Evolutionary conservation across 2,113 vertebrate genomes (phyloP).

Genomic region (Hippocampus mohnikei): DNA sequence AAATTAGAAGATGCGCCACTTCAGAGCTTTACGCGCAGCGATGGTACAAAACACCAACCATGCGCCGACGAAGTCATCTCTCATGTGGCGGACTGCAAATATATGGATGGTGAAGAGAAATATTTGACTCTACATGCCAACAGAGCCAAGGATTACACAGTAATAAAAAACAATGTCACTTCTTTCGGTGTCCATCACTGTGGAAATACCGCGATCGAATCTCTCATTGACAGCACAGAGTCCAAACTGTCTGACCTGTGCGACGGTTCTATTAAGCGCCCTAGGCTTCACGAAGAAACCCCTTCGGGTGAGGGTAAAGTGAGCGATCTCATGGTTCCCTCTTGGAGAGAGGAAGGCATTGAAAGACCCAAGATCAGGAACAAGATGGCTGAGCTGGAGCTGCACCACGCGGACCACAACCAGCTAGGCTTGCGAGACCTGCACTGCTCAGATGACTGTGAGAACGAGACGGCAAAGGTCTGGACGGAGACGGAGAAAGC

Average conservation of each 20-base stretch:
- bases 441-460: constrained; percentile 46
- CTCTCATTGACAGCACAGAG: constrained; percentile 38
- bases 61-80: constrained; percentile 54
- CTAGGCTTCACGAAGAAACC: constrained; percentile 1
- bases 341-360: constrained; percentile 37
- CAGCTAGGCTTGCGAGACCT: constrained; percentile 70
- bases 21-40: constrained; percentile 37
- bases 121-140: constrained; percentile 34
- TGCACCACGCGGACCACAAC: constrained; percentile 53
- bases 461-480: constrained; percentile 34
- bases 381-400: constrained; percentile 33
- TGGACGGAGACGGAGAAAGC: constrained; percentile 54
- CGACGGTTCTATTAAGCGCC: constrained; percentile 27
- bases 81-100: constrained; percentile 51
- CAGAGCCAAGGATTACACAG: constrained; percentile 35
- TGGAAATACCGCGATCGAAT: constrained; percentile 32
- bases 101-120: constrained; percentile 31
- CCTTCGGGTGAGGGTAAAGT: constrained; percentile 15
- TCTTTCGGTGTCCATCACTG: constrained; percentile 22
- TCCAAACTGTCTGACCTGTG: constrained; percentile 55
- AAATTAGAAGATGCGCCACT: constrained; percentile 61
- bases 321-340: constrained; percentile 10
- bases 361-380: constrained; percentile 21
- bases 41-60: constrained; percentile 41
- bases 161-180: constrained; percentile 23